Percentiles rank a stretch among this genome's conserved stretches.
Evolutionary conservation across 2,797 vertebrate species (phyloP).

Genomic region (Pangasius macronema): DNA sequence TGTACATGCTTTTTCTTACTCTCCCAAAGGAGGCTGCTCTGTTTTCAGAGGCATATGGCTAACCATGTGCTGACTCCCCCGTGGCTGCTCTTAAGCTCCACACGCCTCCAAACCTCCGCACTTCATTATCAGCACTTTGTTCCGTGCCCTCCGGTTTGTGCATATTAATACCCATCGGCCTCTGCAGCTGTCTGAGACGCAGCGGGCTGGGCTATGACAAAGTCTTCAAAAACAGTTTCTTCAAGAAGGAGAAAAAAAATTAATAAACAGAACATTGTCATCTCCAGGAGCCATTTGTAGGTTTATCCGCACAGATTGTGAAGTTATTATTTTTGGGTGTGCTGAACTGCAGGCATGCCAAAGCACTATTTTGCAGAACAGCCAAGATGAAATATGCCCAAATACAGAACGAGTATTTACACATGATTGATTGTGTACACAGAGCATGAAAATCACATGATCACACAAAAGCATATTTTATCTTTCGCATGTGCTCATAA

Average conservation of each 20-base stretch:
- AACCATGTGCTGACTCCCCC: constrained; percentile 82
- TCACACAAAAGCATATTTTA: neutral
- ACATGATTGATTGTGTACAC: constrained; percentile 16
- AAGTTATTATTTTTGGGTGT: constrained; percentile 31
- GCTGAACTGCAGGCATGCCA: constrained; percentile 36
- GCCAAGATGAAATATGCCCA: constrained; percentile 28
- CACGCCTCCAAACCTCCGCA: constrained; percentile 78
- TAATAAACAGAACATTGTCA: constrained; percentile 36
- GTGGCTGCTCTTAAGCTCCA: constrained; percentile 78
- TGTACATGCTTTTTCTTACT: constrained; percentile 53
- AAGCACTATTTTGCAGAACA: constrained; percentile 25
- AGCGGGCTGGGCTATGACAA: constrained; percentile 49
- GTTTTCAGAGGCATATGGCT: constrained; percentile 80
- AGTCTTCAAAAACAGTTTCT: constrained; percentile 60
- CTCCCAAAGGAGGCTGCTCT: constrained; percentile 72
- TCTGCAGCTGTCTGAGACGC: constrained; percentile 63
- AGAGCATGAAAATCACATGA: constrained; percentile 1
- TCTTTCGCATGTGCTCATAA: neutral
- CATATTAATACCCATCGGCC: constrained; percentile 82
- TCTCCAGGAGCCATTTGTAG: constrained; percentile 55
- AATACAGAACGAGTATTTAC: constrained; percentile 14
- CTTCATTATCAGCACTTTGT: constrained; percentile 87
- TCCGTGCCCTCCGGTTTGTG: constrained; percentile 77
- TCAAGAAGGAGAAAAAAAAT: constrained; percentile 35
- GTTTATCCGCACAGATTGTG: constrained; percentile 53